These are phyloP conservation scores for Entomobrya multifasciata DNA, from an alignment of 2,888 invertebrate genomes.

Conservation along the genomic window DNA sequence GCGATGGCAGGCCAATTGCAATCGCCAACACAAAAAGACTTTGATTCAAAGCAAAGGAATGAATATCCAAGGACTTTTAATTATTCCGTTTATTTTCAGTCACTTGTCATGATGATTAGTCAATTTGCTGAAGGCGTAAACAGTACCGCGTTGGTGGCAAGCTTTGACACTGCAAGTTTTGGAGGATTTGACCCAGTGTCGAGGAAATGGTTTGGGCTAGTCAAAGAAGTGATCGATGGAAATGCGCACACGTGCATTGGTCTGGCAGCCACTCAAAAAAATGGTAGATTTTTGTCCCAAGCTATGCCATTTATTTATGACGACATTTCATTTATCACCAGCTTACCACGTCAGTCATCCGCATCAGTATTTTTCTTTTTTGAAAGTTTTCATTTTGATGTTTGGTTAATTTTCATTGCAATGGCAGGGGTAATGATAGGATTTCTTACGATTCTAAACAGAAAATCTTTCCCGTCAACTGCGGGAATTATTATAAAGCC, in stretches of 20 bases:
- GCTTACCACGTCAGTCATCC: constrained; percentile 47
- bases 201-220: constrained; percentile 20
- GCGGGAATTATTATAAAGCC: constrained; percentile 21
- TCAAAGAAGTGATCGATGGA: constrained; percentile 46
- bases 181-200: constrained; percentile 47
- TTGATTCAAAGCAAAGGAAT: constrained; percentile 13
- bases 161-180: constrained; percentile 21
- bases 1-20: constrained; percentile 20
- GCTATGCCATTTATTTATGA: constrained; percentile 35
- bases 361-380: constrained; percentile 4
- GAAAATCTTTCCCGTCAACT: constrained; percentile 7
- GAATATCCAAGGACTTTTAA: constrained; percentile 5
- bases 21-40: not conserved
- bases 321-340: constrained; percentile 37
- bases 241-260: constrained; percentile 37
- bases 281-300: constrained; percentile 12
- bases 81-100: not conserved
- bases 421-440: not conserved
- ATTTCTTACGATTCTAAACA: not conserved
- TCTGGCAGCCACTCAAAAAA: constrained; percentile 46
- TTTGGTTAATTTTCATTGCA: constrained; percentile 2
- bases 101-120: constrained; percentile 42
- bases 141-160: constrained; percentile 11
- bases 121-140: constrained; percentile 29
- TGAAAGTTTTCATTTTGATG: not conserved